Conservation (phyloP, 2,797 vertebrate genomes). For the Myripristis murdjan region DNA sequence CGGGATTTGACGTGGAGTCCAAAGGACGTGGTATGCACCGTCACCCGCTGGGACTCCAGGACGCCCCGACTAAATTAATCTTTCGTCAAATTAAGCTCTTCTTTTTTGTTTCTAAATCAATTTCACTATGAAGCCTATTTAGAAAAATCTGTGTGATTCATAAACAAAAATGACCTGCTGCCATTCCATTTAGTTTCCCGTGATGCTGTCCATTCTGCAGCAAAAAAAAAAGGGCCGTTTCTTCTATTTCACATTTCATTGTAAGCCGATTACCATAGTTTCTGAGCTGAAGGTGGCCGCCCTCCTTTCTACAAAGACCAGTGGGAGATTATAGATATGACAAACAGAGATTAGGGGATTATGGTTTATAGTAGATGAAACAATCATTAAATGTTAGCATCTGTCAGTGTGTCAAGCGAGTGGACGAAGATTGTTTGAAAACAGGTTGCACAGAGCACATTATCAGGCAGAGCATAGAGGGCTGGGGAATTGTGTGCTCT, state of each 20-base stretch:
- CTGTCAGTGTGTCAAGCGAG: slow-evolving; percentile 54
- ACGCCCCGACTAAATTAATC: slow-evolving; percentile 26
- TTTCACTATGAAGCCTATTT: slow-evolving; percentile 57
- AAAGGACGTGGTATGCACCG: slow-evolving; percentile 5
- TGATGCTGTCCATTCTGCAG: slow-evolving; percentile 40
- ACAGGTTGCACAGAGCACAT: slow-evolving; percentile 14
- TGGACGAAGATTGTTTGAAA: slow-evolving; percentile 33
- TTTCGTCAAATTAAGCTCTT: slow-evolving; percentile 50
- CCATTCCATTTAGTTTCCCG: slow-evolving; percentile 58
- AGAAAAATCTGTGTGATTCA: slow-evolving; percentile 62
- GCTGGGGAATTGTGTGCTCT: slow-evolving; percentile 6
- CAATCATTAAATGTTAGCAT: slow-evolving; percentile 68
- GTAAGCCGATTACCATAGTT: slow-evolving; percentile 72
- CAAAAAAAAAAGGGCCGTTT: slow-evolving; percentile 64
- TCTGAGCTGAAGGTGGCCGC: slow-evolving; percentile 62
- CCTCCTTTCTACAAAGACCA: slow-evolving; percentile 50
- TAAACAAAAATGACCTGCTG: slow-evolving; percentile 63
- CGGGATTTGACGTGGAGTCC: slow-evolving; percentile 6
- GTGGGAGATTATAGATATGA: slow-evolving; percentile 68
- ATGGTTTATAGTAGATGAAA: slow-evolving; percentile 66
- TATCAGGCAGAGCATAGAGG: slow-evolving; percentile 6
- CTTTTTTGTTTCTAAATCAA: slow-evolving; percentile 35
- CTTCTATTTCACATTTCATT: slow-evolving; percentile 61
- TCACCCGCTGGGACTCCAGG: slow-evolving; percentile 26
- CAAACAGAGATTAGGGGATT: slow-evolving; percentile 74